Evolutionary conservation across 2,888 invertebrate genomes (phyloP), one percentile per base, ranked within the genome.

Genomic region (Rhabditoides inermis): DNA sequence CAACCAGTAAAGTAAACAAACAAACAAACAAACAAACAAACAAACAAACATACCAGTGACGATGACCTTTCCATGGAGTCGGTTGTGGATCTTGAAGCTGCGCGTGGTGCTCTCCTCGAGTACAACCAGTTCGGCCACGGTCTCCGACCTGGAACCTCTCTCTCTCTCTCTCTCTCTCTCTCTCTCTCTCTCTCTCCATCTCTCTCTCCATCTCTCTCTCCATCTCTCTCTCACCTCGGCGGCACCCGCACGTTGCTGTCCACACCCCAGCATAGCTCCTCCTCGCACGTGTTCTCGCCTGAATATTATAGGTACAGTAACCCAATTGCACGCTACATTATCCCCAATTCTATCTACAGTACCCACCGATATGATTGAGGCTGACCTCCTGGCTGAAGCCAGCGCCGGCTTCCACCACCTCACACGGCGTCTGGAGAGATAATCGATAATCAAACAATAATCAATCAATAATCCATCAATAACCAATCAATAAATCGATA

Each of bases 381-480:
- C 68, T 67, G 10, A 78, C 70, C 59, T 78, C 78, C 1, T 73
- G 56, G 60, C 59, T 73, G 63, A 79, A 79, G 12, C 79, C 79
- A 3, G 77, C 78, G 5, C 77, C 77, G 3, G 77, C 77, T 55
- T 77, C 77, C 12, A 77, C 73, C 2, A 78, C 68, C 30, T 77
- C 77, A 49, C 77, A 77, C 3, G 78, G 78, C 1, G 77, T 77
- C 3, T n/a, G n/a, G n/a, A n/a, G n/a, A n/a, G n/a, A n/a, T n/a
- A n/a, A n/a, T n/a, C n/a, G n/a, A n/a, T n/a, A n/a, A n/a, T n/a
- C n/a, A n/a, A n/a, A n/a, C n/a, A n/a, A n/a, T n/a, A n/a, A n/a
- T n/a, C n/a, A n/a, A n/a, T n/a, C n/a, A n/a, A n/a, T n/a, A n/a
- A n/a, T n/a, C n/a, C n/a, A n/a, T n/a, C n/a, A n/a, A n/a, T n/a